A percentile compares a stretch with the other conserved stretches of the same genome.
These are phyloP conservation scores for Dolichotis patagonum DNA, from an alignment of 2,113 vertebrate species.

Conservation along the genomic window DNA sequence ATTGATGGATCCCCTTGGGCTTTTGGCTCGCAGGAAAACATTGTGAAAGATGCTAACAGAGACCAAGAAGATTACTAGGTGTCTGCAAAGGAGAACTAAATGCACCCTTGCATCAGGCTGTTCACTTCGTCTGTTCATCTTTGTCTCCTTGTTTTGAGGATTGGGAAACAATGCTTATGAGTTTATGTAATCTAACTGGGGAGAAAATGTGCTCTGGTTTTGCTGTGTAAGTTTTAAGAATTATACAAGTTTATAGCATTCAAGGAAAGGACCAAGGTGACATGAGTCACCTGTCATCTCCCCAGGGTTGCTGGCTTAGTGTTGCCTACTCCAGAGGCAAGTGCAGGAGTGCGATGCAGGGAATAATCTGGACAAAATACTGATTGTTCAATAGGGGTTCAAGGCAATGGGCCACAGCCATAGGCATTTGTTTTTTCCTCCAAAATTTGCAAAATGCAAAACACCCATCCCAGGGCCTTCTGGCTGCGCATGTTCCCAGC, in stretches of 20 bases:
- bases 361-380: neutral
- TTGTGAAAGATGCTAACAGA: neutral
- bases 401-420: neutral
- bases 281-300: fast-evolving
- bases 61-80: neutral
- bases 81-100: neutral
- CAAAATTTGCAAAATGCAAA: neutral
- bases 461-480: no score
- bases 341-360: fast-evolving
- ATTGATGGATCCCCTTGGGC: neutral
- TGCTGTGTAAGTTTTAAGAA: neutral
- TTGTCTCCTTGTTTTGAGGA: neutral
- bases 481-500: fast-evolving
- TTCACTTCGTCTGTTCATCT: neutral
- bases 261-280: neutral
- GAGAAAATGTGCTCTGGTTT: neutral
- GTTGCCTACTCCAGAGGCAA: neutral
- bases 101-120: fast-evolving
- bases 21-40: neutral
- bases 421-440: neutral
- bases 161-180: neutral
- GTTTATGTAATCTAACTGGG: neutral
- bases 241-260: neutral
- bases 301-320: fast-evolving
- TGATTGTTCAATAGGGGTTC: neutral